Evolutionary conservation across 2,888 invertebrate species (phyloP).

Genomic region (Zaprionus obscuricornis): DNA sequence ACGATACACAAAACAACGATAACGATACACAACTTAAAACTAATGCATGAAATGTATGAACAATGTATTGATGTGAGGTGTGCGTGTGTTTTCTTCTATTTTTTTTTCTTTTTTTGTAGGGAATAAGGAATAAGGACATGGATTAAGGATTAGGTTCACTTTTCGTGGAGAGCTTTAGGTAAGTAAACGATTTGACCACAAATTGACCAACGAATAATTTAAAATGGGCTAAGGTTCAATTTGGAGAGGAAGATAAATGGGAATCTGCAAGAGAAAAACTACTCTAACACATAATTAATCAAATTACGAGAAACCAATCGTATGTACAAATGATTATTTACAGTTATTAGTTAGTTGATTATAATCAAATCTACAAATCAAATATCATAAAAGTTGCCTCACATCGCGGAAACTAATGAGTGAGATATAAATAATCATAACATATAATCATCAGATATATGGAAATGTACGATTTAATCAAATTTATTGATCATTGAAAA

Average conservation of each 20-base stretch:
- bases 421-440: no score
- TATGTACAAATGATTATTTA: conserved; percentile 52
- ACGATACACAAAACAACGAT: conserved; percentile 44
- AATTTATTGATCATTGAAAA: no score
- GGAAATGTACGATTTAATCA: no score
- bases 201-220: conserved; percentile 21
- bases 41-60: conserved; percentile 80
- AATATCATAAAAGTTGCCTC: conserved; percentile 29
- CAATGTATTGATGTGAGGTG: conserved; percentile 59
- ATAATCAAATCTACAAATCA: conserved; percentile 31
- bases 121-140: conserved; percentile 2
- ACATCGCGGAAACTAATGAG: no score
- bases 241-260: background rate
- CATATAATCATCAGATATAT: no score
- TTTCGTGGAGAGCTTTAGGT: conserved; percentile 30
- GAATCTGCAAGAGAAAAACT: background rate
- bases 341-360: conserved; percentile 35
- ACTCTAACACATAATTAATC: conserved; percentile 22
- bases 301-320: conserved; percentile 46
- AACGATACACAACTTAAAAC: conserved; percentile 61
- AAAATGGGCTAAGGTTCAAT: no score
- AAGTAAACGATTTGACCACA: conserved; percentile 40
- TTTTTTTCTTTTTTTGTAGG: no score
- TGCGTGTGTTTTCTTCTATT: conserved; percentile 19
- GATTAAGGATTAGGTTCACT: conserved; percentile 33